Conservation (phyloP, 2,888 invertebrate genomes). For the Drosophila histrio region DNA sequence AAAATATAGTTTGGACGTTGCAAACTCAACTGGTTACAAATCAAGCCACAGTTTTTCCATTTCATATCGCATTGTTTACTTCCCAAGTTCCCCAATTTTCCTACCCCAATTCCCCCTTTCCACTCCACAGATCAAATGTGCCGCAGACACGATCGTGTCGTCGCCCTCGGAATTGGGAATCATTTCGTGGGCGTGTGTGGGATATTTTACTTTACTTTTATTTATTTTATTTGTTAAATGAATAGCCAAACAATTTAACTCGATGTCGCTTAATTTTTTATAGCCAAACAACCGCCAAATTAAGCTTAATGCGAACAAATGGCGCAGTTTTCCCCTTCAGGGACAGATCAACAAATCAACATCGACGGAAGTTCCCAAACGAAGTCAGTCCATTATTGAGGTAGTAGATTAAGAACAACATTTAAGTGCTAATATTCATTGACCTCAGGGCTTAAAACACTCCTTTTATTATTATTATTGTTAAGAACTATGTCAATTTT, state of each 20-base stretch:
- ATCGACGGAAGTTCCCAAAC: constrained; percentile 11
- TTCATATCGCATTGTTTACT: constrained; percentile 40
- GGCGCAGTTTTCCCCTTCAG: constrained; percentile 31
- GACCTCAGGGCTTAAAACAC: constrained; percentile 5
- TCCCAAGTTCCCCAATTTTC: not conserved
- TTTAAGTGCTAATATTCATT: constrained; percentile 5
- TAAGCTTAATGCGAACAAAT: constrained; percentile 62
- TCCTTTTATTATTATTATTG: not conserved
- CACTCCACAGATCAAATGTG: constrained; percentile 65
- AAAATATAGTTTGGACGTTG: not conserved
- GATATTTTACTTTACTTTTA: constrained; percentile 48
- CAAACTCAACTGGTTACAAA: constrained; percentile 12
- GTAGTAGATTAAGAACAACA: constrained; percentile 11
- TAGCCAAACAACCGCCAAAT: constrained; percentile 64
- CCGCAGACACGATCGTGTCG: constrained; percentile 79
- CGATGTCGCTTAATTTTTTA: constrained; percentile 66
- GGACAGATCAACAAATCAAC: constrained; percentile 53
- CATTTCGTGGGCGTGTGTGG: constrained; percentile 60
- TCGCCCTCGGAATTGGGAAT: constrained; percentile 40
- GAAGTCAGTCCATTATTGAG: constrained; percentile 3
- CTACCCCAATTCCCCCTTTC: constrained; percentile 10
- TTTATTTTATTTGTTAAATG: constrained; percentile 43
- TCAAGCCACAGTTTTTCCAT: constrained; percentile 41
- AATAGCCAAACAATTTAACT: constrained; percentile 44
- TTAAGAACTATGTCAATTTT: not conserved